These are phyloP conservation scores for Bursaphelenchus mucronatus DNA, from an alignment of 1,140 invertebrate genomes.

Conservation along the genomic window DNA sequence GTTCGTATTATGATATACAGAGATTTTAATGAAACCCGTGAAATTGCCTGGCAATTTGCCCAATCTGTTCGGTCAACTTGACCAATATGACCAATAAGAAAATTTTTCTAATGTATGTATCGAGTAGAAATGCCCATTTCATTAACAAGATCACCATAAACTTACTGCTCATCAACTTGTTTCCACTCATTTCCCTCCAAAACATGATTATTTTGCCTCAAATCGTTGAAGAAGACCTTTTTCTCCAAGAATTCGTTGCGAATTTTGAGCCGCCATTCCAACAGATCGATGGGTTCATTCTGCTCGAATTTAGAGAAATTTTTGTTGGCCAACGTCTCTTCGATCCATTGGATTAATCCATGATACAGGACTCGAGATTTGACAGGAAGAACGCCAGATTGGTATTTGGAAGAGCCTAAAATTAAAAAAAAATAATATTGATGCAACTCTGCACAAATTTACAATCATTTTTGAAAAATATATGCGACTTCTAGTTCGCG, in stretches of 20 bases:
- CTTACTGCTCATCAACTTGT: slow-evolving; percentile 9
- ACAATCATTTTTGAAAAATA: no score
- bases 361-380: slow-evolving; percentile 24
- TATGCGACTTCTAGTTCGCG: no score
- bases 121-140: not conserved
- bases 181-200: slow-evolving; percentile 17
- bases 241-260: slow-evolving; percentile 32
- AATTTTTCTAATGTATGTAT: not conserved
- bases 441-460: not conserved
- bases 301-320: slow-evolving; percentile 8
- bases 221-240: slow-evolving; percentile 17
- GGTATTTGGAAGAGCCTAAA: not conserved
- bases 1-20: no score
- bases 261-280: slow-evolving; percentile 31
- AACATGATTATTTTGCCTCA: slow-evolving; percentile 5
- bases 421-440: not conserved
- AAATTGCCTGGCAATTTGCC: no score
- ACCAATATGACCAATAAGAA: no score
- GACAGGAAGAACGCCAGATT: not conserved
- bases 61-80: no score
- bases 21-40: no score
- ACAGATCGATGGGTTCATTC: slow-evolving; percentile 18
- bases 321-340: slow-evolving; percentile 11
- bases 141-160: not conserved
- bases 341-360: slow-evolving; percentile 25